A percentile compares a stretch with the other conserved stretches of the same genome.
Conservation (phyloP, 2,113 vertebrate species). For the Oreocharis arfaki region DNA sequence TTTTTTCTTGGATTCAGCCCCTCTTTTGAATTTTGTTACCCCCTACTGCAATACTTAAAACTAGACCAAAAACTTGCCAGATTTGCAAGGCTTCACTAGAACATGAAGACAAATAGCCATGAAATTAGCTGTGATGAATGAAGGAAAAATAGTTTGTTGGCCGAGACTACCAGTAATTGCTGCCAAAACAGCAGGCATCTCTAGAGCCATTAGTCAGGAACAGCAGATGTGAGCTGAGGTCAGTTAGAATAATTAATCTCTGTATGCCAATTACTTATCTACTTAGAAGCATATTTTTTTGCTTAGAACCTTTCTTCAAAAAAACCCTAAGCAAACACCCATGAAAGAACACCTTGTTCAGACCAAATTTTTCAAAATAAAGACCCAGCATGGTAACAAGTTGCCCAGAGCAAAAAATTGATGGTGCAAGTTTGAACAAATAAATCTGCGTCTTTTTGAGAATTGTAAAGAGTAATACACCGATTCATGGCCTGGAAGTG, state of each 20-base stretch:
- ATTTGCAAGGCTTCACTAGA: not conserved
- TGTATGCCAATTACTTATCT: not conserved
- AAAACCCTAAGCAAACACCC: not conserved
- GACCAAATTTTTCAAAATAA: not conserved
- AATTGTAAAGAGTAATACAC: not conserved
- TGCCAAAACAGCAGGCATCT: slow-evolving; percentile 43
- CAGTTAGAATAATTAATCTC: slow-evolving; percentile 15
- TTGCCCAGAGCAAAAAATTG: not conserved
- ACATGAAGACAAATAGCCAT: slow-evolving; percentile 1
- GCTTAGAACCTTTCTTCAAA: not conserved
- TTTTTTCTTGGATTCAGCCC: not conserved
- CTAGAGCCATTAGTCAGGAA: not conserved
- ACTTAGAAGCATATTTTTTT: not conserved
- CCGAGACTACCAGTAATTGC: not conserved
- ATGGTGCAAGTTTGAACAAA: not conserved
- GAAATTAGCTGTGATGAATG: slow-evolving; percentile 37
- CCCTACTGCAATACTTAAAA: not conserved
- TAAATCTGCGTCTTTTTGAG: not conserved
- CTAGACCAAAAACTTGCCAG: not conserved
- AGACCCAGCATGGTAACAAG: not conserved
- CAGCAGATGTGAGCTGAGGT: not conserved
- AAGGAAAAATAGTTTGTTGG: slow-evolving; percentile 11
- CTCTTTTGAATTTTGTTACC: not conserved
- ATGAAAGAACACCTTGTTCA: not conserved
- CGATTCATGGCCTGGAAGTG: not conserved